phyloP scores from a whole-genome alignment of 2,888 invertebrate genomes.

The Cistogaster globosa region DNA sequence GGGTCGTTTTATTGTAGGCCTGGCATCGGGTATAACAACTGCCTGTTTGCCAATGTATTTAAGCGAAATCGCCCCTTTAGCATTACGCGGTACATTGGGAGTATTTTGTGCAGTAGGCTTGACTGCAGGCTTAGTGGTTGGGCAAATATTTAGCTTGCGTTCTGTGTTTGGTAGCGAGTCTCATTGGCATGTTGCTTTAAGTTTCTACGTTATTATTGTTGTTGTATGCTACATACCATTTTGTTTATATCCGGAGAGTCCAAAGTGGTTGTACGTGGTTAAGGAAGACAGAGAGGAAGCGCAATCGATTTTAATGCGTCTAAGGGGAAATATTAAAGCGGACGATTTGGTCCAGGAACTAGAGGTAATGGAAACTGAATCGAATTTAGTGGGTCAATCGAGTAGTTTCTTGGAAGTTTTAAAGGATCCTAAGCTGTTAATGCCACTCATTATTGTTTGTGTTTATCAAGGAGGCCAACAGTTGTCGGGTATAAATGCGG shows the following conservation, averaged over 20 bases:
- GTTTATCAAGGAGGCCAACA: slow-evolving; percentile 91
- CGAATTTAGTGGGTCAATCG: slow-evolving; percentile 77
- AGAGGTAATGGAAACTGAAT: slow-evolving; percentile 85
- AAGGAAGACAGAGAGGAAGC: slow-evolving; percentile 87
- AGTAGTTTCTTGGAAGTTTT: slow-evolving; percentile 87
- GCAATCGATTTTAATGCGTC: slow-evolving; percentile 85
- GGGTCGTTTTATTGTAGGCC: slow-evolving; percentile 90
- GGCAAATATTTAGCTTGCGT: slow-evolving; percentile 80
- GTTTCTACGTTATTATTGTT: slow-evolving; percentile 88
- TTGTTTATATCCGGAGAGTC: slow-evolving; percentile 92
- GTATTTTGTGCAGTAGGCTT: slow-evolving; percentile 86
- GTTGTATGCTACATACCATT: slow-evolving; percentile 86
- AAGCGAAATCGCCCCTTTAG: slow-evolving; percentile 91
- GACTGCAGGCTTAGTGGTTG: slow-evolving; percentile 81
- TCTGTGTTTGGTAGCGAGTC: slow-evolving; percentile 84
- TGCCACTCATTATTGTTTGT: slow-evolving; percentile 90
- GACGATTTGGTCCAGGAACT: slow-evolving; percentile 86
- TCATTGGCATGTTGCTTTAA: slow-evolving; percentile 90
- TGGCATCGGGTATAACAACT: slow-evolving; percentile 91
- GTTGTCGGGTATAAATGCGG: slow-evolving; percentile 94
- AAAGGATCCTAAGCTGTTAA: slow-evolving; percentile 84
- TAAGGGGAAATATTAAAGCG: slow-evolving; percentile 85
- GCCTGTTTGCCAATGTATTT: slow-evolving; percentile 95
- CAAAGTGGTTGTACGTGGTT: slow-evolving; percentile 91
- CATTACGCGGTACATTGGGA: slow-evolving; percentile 91